A percentile compares a stretch with the other conserved stretches of the same genome.
These are phyloP conservation scores for Gila orcuttii DNA, from an alignment of 2,113 vertebrate genomes.

Conservation along the genomic window DNA sequence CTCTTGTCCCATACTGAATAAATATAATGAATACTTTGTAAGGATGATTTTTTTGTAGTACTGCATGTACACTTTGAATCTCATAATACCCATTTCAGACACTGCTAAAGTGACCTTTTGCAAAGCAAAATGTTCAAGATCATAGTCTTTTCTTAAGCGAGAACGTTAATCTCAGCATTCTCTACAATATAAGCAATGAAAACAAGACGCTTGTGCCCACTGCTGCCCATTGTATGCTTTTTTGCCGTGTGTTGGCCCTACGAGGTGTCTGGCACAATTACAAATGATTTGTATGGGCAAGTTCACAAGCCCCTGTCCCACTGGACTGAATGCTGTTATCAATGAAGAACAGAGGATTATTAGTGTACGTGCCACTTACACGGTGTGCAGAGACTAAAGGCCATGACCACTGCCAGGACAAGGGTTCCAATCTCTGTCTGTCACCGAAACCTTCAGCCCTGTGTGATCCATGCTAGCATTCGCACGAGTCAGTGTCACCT, in stretches of 20 bases:
- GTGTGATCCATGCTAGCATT: constrained; percentile 20
- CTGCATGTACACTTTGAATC: constrained; percentile 25
- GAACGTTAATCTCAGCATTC: constrained; percentile 13
- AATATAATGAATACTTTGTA: constrained; percentile 6
- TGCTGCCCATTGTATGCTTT: neutral
- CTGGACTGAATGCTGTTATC: constrained; percentile 44
- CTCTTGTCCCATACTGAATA: neutral
- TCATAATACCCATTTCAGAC: constrained; percentile 33
- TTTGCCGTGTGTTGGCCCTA: constrained; percentile 22
- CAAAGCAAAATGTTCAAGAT: constrained; percentile 35
- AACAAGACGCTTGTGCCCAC: neutral
- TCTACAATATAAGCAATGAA: neutral
- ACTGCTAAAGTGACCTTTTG: constrained; percentile 30
- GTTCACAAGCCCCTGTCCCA: constrained; percentile 39
- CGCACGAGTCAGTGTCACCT: constrained; percentile 43
- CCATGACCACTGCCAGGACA: constrained; percentile 37
- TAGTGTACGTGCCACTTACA: constrained; percentile 47
- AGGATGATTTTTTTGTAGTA: constrained; percentile 38
- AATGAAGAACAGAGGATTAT: constrained; percentile 51
- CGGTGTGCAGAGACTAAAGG: constrained; percentile 44
- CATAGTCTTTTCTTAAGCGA: neutral
- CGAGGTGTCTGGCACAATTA: constrained; percentile 38
- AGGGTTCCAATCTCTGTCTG: constrained; percentile 7
- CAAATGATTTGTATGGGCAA: constrained; percentile 46
- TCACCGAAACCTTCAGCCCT: neutral